Conservation (phyloP, 2,113 vertebrate species). For the Lucifuga dentata region DNA sequence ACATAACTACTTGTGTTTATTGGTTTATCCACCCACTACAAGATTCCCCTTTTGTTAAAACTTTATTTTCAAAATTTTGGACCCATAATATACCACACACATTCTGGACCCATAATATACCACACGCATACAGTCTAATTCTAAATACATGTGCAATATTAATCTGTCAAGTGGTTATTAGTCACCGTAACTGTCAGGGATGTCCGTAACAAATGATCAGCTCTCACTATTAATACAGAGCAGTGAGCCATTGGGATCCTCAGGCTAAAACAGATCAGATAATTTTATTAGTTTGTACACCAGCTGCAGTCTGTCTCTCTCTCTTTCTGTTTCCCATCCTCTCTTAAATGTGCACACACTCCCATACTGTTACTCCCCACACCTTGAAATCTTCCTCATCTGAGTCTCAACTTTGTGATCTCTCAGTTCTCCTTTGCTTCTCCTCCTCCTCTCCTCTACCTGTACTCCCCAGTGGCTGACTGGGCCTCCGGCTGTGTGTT, state of each 20-base stretch:
- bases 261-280: slow-evolving; percentile 52
- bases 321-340: slow-evolving; percentile 13
- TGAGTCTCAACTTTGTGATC: slow-evolving; percentile 30
- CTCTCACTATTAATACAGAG: slow-evolving; percentile 52
- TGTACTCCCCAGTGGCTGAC: slow-evolving; percentile 37
- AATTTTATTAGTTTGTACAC: slow-evolving; percentile 68
- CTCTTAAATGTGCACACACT: slow-evolving; percentile 8
- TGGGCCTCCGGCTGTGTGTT: slow-evolving; percentile 40
- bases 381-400: slow-evolving; percentile 46
- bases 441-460: slow-evolving; percentile 17
- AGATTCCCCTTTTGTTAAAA: no score
- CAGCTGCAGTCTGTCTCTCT: slow-evolving; percentile 9
- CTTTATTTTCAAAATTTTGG: no score
- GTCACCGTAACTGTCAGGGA: slow-evolving; percentile 6
- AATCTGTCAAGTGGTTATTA: no score
- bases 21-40: no score
- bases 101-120: no score
- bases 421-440: slow-evolving; percentile 24
- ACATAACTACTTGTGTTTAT: no score
- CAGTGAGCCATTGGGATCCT: slow-evolving; percentile 39
- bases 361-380: neutral
- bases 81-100: no score
- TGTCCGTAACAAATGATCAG: slow-evolving; percentile 30
- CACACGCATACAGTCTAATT: no score
- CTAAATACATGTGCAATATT: no score